These are phyloP conservation scores for Crotalus tigris DNA, from an alignment of 2,113 vertebrate species.

Conservation along the genomic window DNA sequence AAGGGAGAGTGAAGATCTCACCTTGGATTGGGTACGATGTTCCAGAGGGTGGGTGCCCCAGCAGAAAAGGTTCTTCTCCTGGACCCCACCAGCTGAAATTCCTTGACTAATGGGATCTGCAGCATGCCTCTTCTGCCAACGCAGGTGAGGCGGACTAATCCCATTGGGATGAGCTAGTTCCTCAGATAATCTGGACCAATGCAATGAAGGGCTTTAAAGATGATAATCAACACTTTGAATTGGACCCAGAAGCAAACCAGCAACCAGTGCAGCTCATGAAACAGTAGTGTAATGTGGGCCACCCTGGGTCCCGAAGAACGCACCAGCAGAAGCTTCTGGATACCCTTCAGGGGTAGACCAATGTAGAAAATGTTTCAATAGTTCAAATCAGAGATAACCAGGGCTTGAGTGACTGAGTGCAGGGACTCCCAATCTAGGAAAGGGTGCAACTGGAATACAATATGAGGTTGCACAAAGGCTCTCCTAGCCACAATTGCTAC, in stretches of 20 bases:
- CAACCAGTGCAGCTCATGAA: background rate
- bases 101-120: too few relatives aligned
- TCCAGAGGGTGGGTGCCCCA: too few relatives aligned
- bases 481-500: too few relatives aligned
- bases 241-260: background rate
- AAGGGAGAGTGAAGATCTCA: too few relatives aligned
- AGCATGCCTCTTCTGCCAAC: background rate
- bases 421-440: background rate
- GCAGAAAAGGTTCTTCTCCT: too few relatives aligned
- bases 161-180: background rate
- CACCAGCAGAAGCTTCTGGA: background rate
- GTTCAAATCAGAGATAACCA: background rate
- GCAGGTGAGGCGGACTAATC: background rate
- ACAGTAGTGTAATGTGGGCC: background rate
- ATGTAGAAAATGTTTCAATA: background rate
- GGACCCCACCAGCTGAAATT: too few relatives aligned
- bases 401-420: background rate
- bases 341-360: background rate
- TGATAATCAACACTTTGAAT: background rate
- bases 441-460: background rate
- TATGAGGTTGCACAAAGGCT: too few relatives aligned
- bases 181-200: background rate
- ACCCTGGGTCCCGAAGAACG: background rate
- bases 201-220: background rate
- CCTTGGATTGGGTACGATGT: too few relatives aligned